A percentile compares a stretch with the other conserved stretches of the same genome.
Conservation (phyloP, 2,888 invertebrate genomes). For the Tenthredo distinguenda region DNA sequence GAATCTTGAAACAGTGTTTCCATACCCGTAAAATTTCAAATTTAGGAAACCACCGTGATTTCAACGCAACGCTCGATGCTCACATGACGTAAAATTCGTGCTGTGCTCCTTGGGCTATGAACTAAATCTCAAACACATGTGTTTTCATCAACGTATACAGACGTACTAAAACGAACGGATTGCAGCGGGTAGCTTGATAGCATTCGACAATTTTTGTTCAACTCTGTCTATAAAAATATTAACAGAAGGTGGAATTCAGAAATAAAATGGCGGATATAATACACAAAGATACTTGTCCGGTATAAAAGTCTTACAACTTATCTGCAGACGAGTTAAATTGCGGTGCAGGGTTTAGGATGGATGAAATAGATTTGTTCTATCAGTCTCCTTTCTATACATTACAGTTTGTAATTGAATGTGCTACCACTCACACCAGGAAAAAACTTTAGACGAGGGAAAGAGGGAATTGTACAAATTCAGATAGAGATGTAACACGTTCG, state of each 20-base stretch:
- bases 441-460: background rate
- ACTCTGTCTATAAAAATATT: background rate
- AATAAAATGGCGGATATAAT: background rate
- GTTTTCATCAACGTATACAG: background rate
- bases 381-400: background rate
- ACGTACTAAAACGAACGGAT: background rate
- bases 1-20: background rate
- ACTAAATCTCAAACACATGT: background rate
- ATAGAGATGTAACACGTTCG: background rate
- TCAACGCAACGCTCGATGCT: background rate
- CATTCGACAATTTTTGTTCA: background rate
- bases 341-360: background rate
- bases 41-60: background rate
- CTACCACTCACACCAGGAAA: background rate
- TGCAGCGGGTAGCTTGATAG: background rate
- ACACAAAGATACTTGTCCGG: background rate
- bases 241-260: background rate
- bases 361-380: background rate
- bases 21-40: too few species aligned
- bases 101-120: background rate
- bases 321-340: background rate
- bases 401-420: conserved; percentile 8
- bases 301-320: background rate
- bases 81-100: conserved; percentile 9
- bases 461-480: background rate